These are phyloP conservation scores for Pluvialis apricaria DNA, from an alignment of 2,113 vertebrate species.

Conservation along the genomic window DNA sequence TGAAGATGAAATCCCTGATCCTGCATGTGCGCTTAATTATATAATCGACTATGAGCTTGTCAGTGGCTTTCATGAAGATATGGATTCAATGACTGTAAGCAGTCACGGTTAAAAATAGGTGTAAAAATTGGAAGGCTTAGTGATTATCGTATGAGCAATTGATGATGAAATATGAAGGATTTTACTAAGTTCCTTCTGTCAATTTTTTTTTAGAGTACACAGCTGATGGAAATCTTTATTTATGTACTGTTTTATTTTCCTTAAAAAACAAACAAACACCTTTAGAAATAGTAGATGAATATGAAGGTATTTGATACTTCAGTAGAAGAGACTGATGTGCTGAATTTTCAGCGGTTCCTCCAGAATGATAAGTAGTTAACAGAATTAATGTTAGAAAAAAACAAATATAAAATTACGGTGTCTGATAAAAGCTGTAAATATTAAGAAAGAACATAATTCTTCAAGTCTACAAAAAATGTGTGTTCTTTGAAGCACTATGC, in stretches of 20 bases:
- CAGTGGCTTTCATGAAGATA: background rate
- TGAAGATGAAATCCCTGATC: background rate
- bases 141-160: background rate
- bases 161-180: background rate
- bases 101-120: background rate
- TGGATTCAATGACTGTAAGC: background rate
- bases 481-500: background rate
- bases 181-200: background rate
- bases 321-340: background rate
- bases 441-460: background rate
- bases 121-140: background rate
- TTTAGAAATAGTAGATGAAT: background rate
- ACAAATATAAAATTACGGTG: background rate
- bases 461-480: background rate
- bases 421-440: background rate
- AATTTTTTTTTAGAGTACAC: background rate
- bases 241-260: background rate
- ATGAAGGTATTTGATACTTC: background rate
- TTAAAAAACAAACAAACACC: background rate
- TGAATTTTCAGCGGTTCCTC: background rate
- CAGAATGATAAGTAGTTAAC: background rate
- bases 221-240: background rate
- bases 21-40: background rate
- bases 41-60: background rate
- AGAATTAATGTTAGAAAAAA: background rate